Conservation (phyloP, 2,888 invertebrate species). For the Nemapogon koenigi region DNA sequence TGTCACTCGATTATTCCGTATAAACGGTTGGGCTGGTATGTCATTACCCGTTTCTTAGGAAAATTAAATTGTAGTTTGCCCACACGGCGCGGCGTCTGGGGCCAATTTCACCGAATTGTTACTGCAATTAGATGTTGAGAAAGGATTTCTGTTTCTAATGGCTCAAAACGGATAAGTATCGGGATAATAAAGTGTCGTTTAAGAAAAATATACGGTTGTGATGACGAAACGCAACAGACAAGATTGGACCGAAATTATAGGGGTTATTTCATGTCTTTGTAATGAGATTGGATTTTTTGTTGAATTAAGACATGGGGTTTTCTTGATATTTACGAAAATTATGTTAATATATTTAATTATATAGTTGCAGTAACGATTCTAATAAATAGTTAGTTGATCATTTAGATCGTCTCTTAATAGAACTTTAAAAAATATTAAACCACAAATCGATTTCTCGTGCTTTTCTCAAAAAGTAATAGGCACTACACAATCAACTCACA, state of each 20-base stretch:
- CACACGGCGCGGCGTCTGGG: conserved; percentile 30
- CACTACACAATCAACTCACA: too few relatives aligned
- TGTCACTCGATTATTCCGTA: conserved; percentile 57
- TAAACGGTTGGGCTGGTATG: conserved; percentile 43
- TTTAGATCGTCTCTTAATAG: too few relatives aligned
- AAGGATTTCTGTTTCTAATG: conserved; percentile 43
- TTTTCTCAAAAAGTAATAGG: too few relatives aligned
- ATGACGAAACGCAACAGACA: conserved; percentile 16
- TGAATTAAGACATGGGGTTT: not conserved
- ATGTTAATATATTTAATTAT: not conserved
- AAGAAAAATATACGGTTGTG: conserved; percentile 49
- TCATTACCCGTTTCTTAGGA: conserved; percentile 46
- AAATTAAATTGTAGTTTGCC: conserved; percentile 54
- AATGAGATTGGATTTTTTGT: conserved; percentile 6
- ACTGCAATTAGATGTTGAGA: conserved; percentile 31
- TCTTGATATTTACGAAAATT: not conserved
- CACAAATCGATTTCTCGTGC: too few relatives aligned
- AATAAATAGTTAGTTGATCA: too few relatives aligned
- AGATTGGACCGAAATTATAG: conserved; percentile 30
- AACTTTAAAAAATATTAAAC: too few relatives aligned
- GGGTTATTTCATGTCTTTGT: conserved; percentile 16
- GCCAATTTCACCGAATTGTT: conserved; percentile 41
- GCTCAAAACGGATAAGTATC: conserved; percentile 50
- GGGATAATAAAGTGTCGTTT: conserved; percentile 62
- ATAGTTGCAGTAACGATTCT: too few relatives aligned